phyloP scores from a whole-genome alignment of 1,140 invertebrate species.

The Luehdorfia chinensis region DNA sequence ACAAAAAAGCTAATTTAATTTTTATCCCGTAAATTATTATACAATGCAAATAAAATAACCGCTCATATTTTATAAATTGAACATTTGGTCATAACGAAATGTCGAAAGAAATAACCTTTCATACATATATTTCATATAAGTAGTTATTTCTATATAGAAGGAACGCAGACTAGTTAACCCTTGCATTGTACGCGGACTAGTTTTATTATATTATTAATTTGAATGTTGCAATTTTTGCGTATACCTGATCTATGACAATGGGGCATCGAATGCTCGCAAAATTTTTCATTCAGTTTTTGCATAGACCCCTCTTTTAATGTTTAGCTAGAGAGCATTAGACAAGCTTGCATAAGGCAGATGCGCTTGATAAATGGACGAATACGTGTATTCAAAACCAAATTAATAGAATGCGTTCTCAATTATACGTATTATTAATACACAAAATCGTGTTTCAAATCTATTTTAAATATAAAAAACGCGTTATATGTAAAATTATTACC shows the following conservation, averaged over 20 bases:
- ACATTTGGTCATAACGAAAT: too few species aligned
- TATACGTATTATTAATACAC: constrained; percentile 5
- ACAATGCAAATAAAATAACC: too few species aligned
- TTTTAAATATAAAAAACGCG: too few species aligned
- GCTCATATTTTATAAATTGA: too few species aligned
- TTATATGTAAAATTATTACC: too few species aligned
- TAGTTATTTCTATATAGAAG: too few species aligned
- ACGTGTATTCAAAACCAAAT: constrained; percentile 12
- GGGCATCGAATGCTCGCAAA: constrained; percentile 35
- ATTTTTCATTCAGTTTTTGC: constrained; percentile 70
- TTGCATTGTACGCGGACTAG: constrained; percentile 44
- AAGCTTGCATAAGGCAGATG: constrained; percentile 50
- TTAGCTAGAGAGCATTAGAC: constrained; percentile 35
- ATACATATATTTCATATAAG: too few species aligned
- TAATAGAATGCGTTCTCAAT: constrained; percentile 6
- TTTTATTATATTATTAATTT: constrained; percentile 75
- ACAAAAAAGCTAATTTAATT: too few species aligned
- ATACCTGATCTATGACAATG: constrained; percentile 69
- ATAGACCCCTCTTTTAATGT: constrained; percentile 62
- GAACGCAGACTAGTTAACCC: constrained; percentile 48
- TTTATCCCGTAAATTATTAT: too few species aligned
- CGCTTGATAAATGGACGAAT: constrained; percentile 21
- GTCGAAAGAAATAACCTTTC: too few species aligned
- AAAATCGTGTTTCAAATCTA: not conserved
- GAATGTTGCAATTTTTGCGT: constrained; percentile 72